Evolutionary conservation across 2,797 vertebrate species (phyloP), one percentile per base, ranked within the genome.

Genomic region (Gadopsis bispinosus): DNA sequence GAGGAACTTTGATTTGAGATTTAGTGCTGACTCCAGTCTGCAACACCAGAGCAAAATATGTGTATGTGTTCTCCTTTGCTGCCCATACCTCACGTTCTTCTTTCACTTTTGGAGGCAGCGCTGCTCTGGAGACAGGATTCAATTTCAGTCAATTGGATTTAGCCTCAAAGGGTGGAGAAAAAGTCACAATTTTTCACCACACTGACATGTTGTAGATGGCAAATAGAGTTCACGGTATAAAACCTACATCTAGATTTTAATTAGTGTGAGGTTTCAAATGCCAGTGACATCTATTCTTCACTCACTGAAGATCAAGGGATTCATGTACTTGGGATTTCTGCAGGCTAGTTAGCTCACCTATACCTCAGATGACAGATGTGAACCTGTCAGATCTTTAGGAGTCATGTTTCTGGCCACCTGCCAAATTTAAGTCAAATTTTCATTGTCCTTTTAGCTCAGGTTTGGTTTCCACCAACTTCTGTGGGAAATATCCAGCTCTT

Each of bases 181-280:
- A 50, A 55, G 22, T 75, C 29, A 35, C 19, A 29, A 51, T 67
- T 80, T 60, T 72, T 78, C 54, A 78, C 45, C 63, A 20, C 29
- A 65, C 12, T 77, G 75, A 77, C 35, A 72, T 79, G 66, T 63
- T 79, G 64, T 67, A 64, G 26, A 76, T 58, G 56, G 64, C 55
- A 67, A 77, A 70, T 61, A 51, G 60, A 72, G 76, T 84, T 88
- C 53, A 75, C 41, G 61, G 43, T 67, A 78, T 75, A 73, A 75
- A 80, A 80, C 81, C 70, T 73, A 63, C 43, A 69, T 67, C 53
- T 56, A 68, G 58, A 67, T 77, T 60, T 67, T 37, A 22, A 83
- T 73, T 80, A 64, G 56, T 58, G 29, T 51, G 17, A 64, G 35
- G 53, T 62, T 77, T 72, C 35, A 69, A 59, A 67, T 53, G 60